phyloP scores from a whole-genome alignment of 53 echinoderm and acorn worm species.

The Luidia sarsii region DNA sequence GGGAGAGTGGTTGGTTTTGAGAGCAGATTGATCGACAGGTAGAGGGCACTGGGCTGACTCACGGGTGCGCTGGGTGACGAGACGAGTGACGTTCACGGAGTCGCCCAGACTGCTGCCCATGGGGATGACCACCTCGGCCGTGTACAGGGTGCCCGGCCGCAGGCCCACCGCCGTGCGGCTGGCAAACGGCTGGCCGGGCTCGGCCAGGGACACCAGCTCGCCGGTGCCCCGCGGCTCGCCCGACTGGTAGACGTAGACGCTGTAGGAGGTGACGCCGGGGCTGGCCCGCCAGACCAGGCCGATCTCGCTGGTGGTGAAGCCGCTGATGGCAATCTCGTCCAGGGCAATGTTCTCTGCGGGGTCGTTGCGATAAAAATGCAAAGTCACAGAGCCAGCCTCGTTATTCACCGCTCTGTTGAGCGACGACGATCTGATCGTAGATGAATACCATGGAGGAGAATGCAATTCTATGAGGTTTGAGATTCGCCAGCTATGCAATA shows the following conservation, averaged over 20 bases:
- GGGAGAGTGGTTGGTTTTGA: neutral
- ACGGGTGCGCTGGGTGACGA: conserved; percentile 55
- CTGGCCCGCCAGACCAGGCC: conserved; percentile 8
- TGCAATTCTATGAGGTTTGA: too few relatives aligned
- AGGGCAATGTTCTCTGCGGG: conserved; percentile 32
- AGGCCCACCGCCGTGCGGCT: conserved; percentile 16
- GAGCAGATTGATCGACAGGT: neutral
- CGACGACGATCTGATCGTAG: too few relatives aligned
- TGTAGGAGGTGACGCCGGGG: conserved; percentile 9
- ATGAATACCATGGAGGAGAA: too few relatives aligned
- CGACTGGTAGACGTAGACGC: conserved; percentile 19
- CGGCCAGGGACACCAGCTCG: neutral
- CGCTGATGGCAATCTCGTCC: conserved; percentile 41
- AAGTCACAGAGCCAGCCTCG: too few relatives aligned
- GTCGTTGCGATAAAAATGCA: too few relatives aligned
- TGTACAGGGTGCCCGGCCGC: conserved; percentile 50
- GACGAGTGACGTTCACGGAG: neutral
- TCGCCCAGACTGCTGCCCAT: neutral
- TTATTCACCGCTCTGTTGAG: too few relatives aligned
- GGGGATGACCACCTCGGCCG: conserved; percentile 37
- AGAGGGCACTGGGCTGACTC: neutral
- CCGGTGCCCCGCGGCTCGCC: neutral
- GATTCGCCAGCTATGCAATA: too few relatives aligned
- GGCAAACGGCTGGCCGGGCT: neutral
- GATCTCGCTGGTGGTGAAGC: conserved; percentile 35